These are phyloP conservation scores for Tinamus major DNA, from an alignment of 2,797 vertebrate genomes.

Conservation along the genomic window DNA sequence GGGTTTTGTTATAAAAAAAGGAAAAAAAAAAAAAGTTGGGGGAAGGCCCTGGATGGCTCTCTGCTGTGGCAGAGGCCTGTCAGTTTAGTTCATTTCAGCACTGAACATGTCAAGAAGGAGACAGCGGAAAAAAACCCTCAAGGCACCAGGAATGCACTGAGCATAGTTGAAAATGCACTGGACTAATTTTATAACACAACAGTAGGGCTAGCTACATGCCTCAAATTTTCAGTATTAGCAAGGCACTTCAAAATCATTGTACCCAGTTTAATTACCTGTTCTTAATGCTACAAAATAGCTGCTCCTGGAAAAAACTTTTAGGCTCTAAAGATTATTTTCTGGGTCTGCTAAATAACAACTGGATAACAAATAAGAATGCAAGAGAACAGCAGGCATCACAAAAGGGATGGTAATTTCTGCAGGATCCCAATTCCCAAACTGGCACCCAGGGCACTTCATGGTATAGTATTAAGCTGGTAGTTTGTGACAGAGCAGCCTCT, in stretches of 20 bases:
- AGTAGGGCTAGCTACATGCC: constrained; percentile 35
- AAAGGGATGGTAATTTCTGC: background rate
- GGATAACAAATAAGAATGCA: background rate
- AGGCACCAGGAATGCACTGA: constrained; percentile 40
- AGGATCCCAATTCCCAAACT: background rate
- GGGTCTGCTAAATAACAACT: constrained; percentile 9
- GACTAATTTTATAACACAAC: background rate
- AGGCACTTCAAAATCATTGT: background rate
- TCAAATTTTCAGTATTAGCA: constrained; percentile 12
- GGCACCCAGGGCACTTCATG: background rate
- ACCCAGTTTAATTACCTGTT: background rate
- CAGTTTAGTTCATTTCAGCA: constrained; percentile 48
- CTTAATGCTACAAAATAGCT: background rate
- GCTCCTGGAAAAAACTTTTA: background rate
- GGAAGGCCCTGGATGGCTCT: background rate
- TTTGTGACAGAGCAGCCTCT: background rate
- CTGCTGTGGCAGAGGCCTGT: constrained; percentile 3
- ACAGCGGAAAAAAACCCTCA: constrained; percentile 70
- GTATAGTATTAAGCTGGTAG: background rate
- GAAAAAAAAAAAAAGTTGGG: background rate
- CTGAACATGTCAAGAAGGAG: constrained; percentile 41
- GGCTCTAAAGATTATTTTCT: background rate
- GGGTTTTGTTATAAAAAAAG: constrained; percentile 17
- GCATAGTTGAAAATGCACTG: constrained; percentile 58
- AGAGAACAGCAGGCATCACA: background rate